Conservation (phyloP, 2,113 vertebrate genomes). For the Ptyas mucosa region DNA sequence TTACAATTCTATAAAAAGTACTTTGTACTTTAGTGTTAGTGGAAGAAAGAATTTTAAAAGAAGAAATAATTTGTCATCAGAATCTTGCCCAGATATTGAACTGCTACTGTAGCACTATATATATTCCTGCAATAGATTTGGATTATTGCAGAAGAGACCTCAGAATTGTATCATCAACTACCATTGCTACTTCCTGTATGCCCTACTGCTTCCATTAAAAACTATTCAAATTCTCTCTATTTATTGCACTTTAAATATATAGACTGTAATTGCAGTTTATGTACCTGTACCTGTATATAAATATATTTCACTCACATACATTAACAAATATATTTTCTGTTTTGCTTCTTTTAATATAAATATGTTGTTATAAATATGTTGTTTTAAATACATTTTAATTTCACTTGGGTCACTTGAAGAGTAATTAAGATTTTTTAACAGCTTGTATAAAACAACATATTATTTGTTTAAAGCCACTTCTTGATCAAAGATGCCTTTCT, state of each 20-base stretch:
- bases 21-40: neutral
- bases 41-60: neutral
- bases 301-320: neutral
- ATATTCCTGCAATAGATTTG: neutral
- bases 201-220: neutral
- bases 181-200: neutral
- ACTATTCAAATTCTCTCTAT: neutral
- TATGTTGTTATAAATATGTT: conserved; percentile 9
- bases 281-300: neutral
- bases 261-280: neutral
- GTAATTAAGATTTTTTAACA: conserved; percentile 31
- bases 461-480: conserved; percentile 36
- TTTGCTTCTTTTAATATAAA: conserved; percentile 31
- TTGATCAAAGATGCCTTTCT: conserved; percentile 29
- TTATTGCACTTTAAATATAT: too few relatives aligned
- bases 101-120: neutral
- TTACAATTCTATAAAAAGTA: neutral
- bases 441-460: conserved; percentile 39
- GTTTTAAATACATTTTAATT: conserved; percentile 27
- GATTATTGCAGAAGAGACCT: neutral
- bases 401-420: conserved; percentile 15
- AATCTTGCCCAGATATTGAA: neutral
- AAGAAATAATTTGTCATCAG: neutral
- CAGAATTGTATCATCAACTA: neutral
- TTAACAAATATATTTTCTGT: conserved; percentile 1